Percentiles rank a stretch among this genome's conserved stretches.
Evolutionary conservation across 2,113 vertebrate genomes (phyloP).

Genomic region (Tachuris rubrigastra): DNA sequence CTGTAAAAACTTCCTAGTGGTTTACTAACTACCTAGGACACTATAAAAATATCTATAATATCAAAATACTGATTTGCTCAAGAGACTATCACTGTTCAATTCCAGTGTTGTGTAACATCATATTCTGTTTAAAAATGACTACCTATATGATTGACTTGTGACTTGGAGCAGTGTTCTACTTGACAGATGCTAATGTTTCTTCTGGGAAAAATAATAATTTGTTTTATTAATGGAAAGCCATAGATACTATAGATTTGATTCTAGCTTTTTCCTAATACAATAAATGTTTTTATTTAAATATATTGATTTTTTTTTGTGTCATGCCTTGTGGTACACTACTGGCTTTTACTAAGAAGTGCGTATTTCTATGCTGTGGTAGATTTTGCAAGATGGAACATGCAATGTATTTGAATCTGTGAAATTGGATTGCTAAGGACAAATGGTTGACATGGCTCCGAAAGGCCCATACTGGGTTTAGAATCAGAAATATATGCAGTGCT

Average conservation of each 20-base stretch:
- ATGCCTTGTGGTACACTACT: neutral
- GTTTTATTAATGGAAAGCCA: neutral
- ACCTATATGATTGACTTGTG: neutral
- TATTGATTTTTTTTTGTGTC: neutral
- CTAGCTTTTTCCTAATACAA: neutral
- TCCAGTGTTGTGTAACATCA: neutral
- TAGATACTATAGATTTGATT: neutral
- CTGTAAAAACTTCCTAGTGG: neutral
- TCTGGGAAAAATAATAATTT: neutral
- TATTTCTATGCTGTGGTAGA: neutral
- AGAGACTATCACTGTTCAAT: neutral
- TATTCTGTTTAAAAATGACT: neutral
- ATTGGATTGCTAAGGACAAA: neutral
- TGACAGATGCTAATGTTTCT: neutral
- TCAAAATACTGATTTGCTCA: neutral
- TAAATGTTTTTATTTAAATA: neutral
- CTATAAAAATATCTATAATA: neutral
- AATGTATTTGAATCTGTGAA: neutral
- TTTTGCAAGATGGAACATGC: neutral
- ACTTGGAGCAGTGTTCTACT: neutral
- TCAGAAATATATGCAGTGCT: neutral
- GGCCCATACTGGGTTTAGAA: neutral
- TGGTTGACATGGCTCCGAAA: neutral
- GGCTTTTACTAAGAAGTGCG: neutral
- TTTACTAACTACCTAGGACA: neutral